Conservation (phyloP, 2,113 vertebrate genomes). For the Willisornis vidua region DNA sequence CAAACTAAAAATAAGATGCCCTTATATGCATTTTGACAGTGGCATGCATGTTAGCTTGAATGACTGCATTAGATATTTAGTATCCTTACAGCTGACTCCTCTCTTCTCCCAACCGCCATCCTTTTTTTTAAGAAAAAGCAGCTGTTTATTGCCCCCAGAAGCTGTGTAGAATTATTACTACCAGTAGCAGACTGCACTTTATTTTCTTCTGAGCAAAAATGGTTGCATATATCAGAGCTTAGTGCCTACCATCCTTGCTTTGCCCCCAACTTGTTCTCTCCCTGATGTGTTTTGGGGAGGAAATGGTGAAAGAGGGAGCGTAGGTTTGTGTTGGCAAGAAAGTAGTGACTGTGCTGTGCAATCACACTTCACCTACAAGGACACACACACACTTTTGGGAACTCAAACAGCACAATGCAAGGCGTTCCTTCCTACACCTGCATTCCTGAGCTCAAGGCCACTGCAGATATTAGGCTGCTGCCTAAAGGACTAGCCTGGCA, state of each 20-base stretch:
- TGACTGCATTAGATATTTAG: neutral
- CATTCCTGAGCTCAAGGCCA: constrained; percentile 16
- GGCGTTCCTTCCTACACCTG: neutral
- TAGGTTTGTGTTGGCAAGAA: neutral
- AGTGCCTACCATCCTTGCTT: neutral
- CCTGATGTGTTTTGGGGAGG: neutral
- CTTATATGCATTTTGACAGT: neutral
- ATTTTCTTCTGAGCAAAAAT: neutral
- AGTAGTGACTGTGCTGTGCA: neutral
- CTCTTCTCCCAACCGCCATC: neutral
- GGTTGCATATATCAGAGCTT: neutral
- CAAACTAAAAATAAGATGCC: neutral
- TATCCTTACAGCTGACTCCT: neutral
- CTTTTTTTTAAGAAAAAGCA: neutral
- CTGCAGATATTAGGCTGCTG: neutral
- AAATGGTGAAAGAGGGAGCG: neutral
- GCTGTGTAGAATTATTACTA: neutral
- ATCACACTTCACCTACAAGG: neutral
- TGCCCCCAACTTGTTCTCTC: neutral
- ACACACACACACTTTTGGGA: neutral
- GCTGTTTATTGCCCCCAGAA: neutral
- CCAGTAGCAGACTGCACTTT: fast-evolving
- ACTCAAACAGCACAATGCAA: neutral
- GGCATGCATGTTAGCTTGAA: neutral
- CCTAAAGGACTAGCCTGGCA: neutral